Conservation (phyloP, 2,888 invertebrate species). For the Melipona bicolor region DNA sequence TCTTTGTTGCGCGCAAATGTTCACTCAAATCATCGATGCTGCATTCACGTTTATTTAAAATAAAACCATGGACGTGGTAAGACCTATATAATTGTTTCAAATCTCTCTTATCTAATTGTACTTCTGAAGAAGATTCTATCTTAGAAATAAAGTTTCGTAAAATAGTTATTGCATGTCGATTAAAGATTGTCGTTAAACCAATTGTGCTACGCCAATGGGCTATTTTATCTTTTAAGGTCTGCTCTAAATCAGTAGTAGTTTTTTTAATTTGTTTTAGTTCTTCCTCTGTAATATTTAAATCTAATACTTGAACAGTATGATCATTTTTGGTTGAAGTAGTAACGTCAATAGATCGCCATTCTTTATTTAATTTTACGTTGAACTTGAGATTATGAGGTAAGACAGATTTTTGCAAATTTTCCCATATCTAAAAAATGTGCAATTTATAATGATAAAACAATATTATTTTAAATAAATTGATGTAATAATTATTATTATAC, state of each 20-base stretch:
- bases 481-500: constrained; percentile 46
- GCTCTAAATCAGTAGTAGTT: constrained; percentile 73
- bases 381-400: constrained; percentile 77
- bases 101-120: constrained; percentile 77
- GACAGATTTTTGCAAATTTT: constrained; percentile 78
- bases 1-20: constrained; percentile 77
- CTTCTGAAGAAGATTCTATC: constrained; percentile 63
- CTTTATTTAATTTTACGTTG: constrained; percentile 76
- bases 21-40: constrained; percentile 74
- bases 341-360: constrained; percentile 77
- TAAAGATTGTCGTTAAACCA: constrained; percentile 79
- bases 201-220: constrained; percentile 76
- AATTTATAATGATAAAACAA: neutral
- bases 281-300: constrained; percentile 67
- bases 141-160: constrained; percentile 75
- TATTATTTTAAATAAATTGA: neutral
- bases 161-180: constrained; percentile 78
- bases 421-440: constrained; percentile 78
- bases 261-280: constrained; percentile 68
- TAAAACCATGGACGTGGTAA: constrained; percentile 81
- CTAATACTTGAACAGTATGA: constrained; percentile 75
- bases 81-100: constrained; percentile 79
- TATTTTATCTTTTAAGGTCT: constrained; percentile 76
- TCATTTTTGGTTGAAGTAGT: constrained; percentile 53
- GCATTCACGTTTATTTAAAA: constrained; percentile 77